Conservation (phyloP, 2,113 vertebrate species). For the Carassius auratus region DNA sequence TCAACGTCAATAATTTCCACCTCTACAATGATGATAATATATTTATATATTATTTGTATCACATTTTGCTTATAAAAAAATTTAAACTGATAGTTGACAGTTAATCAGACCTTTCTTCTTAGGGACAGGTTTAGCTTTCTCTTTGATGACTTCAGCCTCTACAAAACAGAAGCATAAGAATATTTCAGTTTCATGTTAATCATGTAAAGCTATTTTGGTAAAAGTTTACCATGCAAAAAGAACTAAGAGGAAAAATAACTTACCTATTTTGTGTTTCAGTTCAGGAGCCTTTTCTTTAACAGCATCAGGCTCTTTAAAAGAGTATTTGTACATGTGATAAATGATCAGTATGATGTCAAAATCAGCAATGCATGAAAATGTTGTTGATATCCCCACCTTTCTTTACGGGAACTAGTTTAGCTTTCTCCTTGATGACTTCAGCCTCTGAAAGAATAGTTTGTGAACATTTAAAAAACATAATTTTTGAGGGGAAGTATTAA, state of each 20-base stretch:
- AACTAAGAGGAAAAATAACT: not conserved
- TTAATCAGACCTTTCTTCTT: slow-evolving; percentile 4
- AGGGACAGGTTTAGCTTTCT: slow-evolving; percentile 54
- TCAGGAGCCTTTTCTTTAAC: slow-evolving; percentile 35
- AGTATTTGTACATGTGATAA: not conserved
- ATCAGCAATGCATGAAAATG: not conserved
- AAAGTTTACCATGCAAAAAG: not conserved
- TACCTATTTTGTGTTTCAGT: slow-evolving; percentile 25
- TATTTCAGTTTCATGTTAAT: not conserved
- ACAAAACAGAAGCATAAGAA: not conserved
- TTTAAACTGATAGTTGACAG: not conserved
- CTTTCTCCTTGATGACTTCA: slow-evolving; percentile 16
- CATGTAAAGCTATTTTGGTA: not conserved
- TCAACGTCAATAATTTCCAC: slow-evolving; percentile 57
- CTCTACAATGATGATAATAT: slow-evolving; percentile 18
- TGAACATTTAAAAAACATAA: not conserved
- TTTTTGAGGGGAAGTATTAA: not conserved
- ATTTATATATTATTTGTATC: not conserved
- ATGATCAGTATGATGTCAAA: not conserved
- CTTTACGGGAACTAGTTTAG: slow-evolving; percentile 8
- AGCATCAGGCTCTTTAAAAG: not conserved
- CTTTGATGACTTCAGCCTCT: slow-evolving; percentile 54
- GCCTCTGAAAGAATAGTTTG: slow-evolving; percentile 6
- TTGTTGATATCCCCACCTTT: slow-evolving; percentile 15
- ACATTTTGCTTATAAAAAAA: not conserved